Base-by-base conservation (phyloP, 2,113 vertebrate species). In the Sylvilagus bachmani region DNA sequence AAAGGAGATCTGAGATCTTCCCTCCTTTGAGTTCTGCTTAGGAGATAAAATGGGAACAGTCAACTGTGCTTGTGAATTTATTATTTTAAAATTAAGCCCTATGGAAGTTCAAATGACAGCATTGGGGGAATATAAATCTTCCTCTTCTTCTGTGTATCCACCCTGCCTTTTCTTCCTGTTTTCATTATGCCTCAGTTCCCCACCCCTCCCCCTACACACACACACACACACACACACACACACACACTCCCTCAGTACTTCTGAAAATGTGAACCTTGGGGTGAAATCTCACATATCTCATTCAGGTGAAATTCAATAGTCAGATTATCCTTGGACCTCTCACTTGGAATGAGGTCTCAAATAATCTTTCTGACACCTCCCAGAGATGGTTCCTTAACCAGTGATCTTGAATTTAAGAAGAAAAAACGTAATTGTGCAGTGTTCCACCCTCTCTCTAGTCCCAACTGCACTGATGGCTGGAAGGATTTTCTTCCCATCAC, bases 81-180 rank as follows among this genome's bases (percentile, higher is more conserved):
- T 90, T 77, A 90, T 93, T 95, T 92, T 93, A n/a, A 93, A 94
- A 95, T 95, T 75, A 94, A 96, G 58, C 61, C 71, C 27, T 83
- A 84, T 81, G 74, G 66, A 94, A 96, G 49, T 91, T 70, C 94
- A 96, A 94, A 91, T 77, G 36, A 83, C 29, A 75, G 66, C 16
- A 0, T 85, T 88, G 27, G 55, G 38, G 94, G 84, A 95, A 33
- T 64, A 14, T 66, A 71, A 96, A 86, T 83, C 51, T 58, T 81
- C 22, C 78, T 92, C 16, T 73, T 90, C 80, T 22, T 33, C 51
- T 22, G 27, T 80, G 27, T 53, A 10, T 91, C 31, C 44, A 83
- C 36, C 71, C 49, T 74, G 71, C 21, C 33, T 38, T 95, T 87
- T 36, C 33, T 24, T 70, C 53, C 55, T 58, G 13, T 58, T 91